phyloP scores from a whole-genome alignment of 2,113 vertebrate genomes.

The Promerops cafer region DNA sequence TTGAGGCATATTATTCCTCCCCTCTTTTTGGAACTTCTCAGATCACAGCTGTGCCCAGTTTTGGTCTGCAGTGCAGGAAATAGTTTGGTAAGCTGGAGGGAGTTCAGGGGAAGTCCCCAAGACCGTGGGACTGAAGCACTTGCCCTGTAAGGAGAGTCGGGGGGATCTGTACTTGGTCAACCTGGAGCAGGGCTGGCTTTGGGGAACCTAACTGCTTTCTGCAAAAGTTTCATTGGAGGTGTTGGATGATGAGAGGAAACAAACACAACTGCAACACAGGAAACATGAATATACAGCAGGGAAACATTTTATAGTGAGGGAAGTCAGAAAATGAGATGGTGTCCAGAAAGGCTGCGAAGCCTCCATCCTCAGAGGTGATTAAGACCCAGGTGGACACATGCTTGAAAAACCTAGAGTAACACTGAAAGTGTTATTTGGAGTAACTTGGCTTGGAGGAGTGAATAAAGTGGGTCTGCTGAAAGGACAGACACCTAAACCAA shows the following conservation, averaged over 20 bases:
- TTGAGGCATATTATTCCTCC: background rate
- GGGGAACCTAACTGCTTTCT: background rate
- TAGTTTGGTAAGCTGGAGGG: background rate
- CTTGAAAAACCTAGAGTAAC: background rate
- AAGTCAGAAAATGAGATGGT: background rate
- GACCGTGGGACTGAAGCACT: rapidly evolving
- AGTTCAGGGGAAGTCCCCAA: background rate
- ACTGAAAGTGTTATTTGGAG: no score
- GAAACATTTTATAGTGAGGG: background rate
- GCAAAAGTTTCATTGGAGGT: background rate
- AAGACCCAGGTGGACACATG: background rate
- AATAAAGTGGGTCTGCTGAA: background rate
- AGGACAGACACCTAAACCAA: background rate
- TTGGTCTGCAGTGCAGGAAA: background rate
- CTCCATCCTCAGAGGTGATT: background rate
- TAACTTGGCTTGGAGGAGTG: background rate
- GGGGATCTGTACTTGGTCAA: background rate
- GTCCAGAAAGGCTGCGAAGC: background rate
- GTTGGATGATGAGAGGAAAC: background rate
- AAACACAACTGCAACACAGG: background rate
- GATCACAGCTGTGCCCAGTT: background rate
- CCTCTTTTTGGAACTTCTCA: background rate
- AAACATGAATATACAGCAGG: rapidly evolving
- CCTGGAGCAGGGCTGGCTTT: background rate
- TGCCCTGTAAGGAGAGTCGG: background rate